Conservation (phyloP, 92 coral and sea anemone genomes). For the Porites evermanni region DNA sequence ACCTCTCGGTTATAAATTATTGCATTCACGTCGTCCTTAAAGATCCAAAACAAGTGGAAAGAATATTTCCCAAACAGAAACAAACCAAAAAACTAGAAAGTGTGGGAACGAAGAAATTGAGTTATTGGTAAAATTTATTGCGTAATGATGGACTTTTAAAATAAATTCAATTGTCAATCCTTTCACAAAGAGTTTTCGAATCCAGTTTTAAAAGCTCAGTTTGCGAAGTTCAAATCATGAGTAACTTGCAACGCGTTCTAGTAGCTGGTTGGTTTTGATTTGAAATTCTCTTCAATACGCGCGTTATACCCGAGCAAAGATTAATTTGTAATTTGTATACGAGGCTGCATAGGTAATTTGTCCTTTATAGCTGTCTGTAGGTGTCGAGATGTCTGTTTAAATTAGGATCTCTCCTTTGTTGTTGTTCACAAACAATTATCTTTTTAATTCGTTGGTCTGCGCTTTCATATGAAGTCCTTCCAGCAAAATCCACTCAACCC, state of each 20-base stretch:
- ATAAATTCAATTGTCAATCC: background rate
- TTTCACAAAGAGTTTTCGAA: background rate
- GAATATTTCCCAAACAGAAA: too few species aligned
- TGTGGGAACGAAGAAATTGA: too few species aligned
- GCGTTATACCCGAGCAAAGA: background rate
- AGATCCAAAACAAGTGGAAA: too few species aligned
- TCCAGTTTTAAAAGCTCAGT: background rate
- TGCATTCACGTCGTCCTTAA: too few species aligned
- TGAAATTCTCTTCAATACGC: background rate
- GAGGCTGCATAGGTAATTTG: background rate
- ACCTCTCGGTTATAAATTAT: too few species aligned
- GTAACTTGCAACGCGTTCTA: background rate
- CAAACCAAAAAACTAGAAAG: too few species aligned
- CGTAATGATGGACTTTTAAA: background rate
- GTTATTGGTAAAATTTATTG: background rate
- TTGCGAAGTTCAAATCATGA: background rate
- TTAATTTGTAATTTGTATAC: background rate
- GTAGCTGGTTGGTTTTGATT: background rate
- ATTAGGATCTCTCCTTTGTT: background rate
- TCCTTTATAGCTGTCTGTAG: background rate
- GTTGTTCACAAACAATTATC: too few species aligned
- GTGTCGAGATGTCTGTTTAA: background rate
- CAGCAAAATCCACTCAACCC: background rate
- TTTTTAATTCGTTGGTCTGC: background rate
- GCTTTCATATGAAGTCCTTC: background rate